Conservation (phyloP, 2,797 vertebrate genomes). For the Brachyrhaphis roseni region DNA sequence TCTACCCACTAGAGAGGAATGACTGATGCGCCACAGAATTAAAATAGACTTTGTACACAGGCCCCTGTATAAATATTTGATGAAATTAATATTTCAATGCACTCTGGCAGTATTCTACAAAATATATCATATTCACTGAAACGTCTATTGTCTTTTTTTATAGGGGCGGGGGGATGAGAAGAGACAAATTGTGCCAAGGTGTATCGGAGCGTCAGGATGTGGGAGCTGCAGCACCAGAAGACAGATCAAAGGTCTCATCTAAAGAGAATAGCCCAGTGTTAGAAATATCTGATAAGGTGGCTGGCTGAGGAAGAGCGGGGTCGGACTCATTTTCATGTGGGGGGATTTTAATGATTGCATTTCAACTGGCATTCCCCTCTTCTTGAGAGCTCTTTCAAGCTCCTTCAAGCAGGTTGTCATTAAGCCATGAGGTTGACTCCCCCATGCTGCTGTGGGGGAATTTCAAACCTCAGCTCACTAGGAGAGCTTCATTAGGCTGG, state of each 20-base stretch:
- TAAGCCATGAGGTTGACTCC: slow-evolving; percentile 73
- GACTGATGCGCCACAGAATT: slow-evolving; percentile 81
- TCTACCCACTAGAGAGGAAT: slow-evolving; percentile 67
- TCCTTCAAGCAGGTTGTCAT: slow-evolving; percentile 80
- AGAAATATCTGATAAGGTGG: slow-evolving; percentile 71
- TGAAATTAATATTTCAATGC: slow-evolving; percentile 83
- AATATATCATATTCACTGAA: slow-evolving; percentile 78
- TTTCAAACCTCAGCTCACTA: slow-evolving; percentile 62
- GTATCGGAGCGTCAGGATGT: slow-evolving; percentile 53
- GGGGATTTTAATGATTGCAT: slow-evolving; percentile 80
- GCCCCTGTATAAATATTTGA: slow-evolving; percentile 82
- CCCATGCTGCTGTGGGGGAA: slow-evolving; percentile 61
- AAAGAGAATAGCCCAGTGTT: slow-evolving; percentile 58
- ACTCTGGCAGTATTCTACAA: slow-evolving; percentile 79
- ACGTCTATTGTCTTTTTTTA: slow-evolving; percentile 71
- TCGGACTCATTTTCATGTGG: slow-evolving; percentile 75
- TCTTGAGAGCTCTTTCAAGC: slow-evolving; percentile 79
- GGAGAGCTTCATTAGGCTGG: slow-evolving; percentile 78
- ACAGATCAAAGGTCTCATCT: slow-evolving; percentile 56
- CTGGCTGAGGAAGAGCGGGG: slow-evolving; percentile 64
- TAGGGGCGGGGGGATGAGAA: background rate
- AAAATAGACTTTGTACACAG: slow-evolving; percentile 84
- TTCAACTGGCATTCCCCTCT: slow-evolving; percentile 67
- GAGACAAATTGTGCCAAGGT: slow-evolving; percentile 71
- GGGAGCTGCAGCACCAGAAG: slow-evolving; percentile 43